These are phyloP conservation scores for Bombus balteatus DNA, from an alignment of 1,140 invertebrate genomes.

Conservation along the genomic window DNA sequence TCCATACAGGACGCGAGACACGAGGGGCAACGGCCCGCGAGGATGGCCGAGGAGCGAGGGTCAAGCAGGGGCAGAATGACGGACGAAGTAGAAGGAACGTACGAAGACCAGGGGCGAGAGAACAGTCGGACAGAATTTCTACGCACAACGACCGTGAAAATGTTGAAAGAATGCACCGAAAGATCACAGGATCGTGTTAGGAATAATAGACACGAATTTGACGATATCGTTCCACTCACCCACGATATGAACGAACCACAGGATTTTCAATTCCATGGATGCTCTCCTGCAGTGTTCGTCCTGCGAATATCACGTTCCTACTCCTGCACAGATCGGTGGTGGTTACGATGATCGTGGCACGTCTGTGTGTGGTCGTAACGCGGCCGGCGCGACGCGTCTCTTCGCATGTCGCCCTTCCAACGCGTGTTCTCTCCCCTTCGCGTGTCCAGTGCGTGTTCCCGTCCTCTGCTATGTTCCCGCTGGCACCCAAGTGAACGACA, in stretches of 20 bases:
- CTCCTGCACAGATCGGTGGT: not conserved
- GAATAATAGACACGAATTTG: too few species aligned
- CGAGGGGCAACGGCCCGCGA: conserved; percentile 37
- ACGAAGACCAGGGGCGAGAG: too few species aligned
- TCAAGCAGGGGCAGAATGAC: not conserved
- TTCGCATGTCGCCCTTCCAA: conserved; percentile 56
- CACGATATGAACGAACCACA: conserved; percentile 74
- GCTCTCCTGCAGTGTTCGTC: conserved; percentile 7
- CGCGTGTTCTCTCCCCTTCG: conserved; percentile 47
- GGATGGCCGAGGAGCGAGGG: not conserved
- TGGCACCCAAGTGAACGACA: not conserved
- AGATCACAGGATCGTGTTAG: too few species aligned
- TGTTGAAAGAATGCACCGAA: too few species aligned
- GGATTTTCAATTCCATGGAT: conserved; percentile 78
- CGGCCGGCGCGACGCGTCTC: conserved; percentile 48
- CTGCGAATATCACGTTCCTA: conserved; percentile 20
- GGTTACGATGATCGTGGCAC: not conserved
- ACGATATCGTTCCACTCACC: conserved; percentile 68
- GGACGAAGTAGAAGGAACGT: not conserved
- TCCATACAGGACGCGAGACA: conserved; percentile 18
- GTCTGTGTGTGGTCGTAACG: conserved; percentile 45
- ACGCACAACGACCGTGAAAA: fast-evolving
- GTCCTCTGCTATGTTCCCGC: not conserved
- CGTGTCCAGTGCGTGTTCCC: conserved; percentile 15
- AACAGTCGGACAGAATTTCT: not conserved